Evolutionary conservation across 53 echinoderm and acorn worm genomes (phyloP), one percentile per base, ranked within the genome.

Genomic region (Paracentrotus lividus): DNA sequence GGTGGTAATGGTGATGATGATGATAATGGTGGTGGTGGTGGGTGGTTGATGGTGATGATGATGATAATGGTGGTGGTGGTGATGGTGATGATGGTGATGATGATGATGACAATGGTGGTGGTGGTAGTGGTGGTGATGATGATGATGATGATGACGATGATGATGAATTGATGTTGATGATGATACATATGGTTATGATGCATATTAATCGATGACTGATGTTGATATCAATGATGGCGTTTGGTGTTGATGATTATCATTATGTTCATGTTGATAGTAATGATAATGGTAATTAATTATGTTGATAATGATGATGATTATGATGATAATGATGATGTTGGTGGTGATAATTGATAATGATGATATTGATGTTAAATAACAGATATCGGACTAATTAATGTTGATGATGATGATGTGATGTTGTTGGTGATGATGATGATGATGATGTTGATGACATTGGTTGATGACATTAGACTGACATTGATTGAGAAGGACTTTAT

Each of bases 51-150:
- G 42, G 1, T 5, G 2, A 1, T 9, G 76, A 20, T 4, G 42
- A 0, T 32, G 33, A 75, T 36, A 20, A 16, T 14, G 33, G 12
- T 75, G 76, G 0, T 38, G 3, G 33, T 75, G 40, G 42, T 36
- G 38, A 0, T 8, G 76, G 13, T 18, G 18, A 33, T 72, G 36
- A 33, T 34, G 1, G 12, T 72, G 72, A 72, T 33, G 36, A 27
- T 72, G 38, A 4, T 23, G 43, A 42, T 42, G 23, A 10, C 33
- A 45, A 66, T 90, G 68, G 44, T 65, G 90, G 44, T 90, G 68
- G 44, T 90, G 68, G 2, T 90, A 68, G n/a, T 67, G 90, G 26
- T 67, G 68, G 18, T 90, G 90, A n/a, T 90, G 68, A 24, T 90
- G 68, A 45, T 90, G 90, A 24, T 67, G 90, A 24, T 64, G 90